Evolutionary conservation across 2,797 vertebrate species (phyloP), one percentile per base, ranked within the genome.

Genomic region (Myripristis jacobus): DNA sequence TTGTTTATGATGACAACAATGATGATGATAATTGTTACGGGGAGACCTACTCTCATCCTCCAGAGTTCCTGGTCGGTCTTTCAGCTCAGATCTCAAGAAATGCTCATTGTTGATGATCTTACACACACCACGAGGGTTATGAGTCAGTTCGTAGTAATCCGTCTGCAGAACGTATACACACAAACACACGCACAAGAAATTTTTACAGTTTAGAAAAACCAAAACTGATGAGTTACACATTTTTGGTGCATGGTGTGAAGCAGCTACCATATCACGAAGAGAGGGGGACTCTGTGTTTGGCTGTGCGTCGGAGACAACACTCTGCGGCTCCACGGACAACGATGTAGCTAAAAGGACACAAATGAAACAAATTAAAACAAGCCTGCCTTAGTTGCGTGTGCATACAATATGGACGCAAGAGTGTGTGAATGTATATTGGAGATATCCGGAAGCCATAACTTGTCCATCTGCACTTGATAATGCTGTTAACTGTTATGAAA

Each of bases 51-150:
- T 46, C 63, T 1, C 75, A 73, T 94, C 94, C 51, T 24, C 3
- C 0, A 56, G 0, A 5, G 88, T 88, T 58, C 93, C 94, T 8
- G 0, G 0, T 60, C 94, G 78, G 0, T 8, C 0, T 0, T 0
- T 1, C 29, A 91, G 7, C 0, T 0, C 0, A 0, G 0, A 0
- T 12, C 6, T 61, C 0, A 0, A 0, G 51, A 92, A 93, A 0
- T 0, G 0, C 52, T 90, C 79, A 15, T 91, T 93, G 84, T 84
- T 93, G 73, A 93, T 50, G 77, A 93, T 34, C 22, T 91, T 75
- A 92, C 87, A 86, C 79, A 91, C 47, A 89, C 96, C 91, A 90
- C 62, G 75, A 88, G 96, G 91, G 65, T 74, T 63, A 12, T 58
- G 76, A 11, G 0, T 80, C 71, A 94, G 18, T 1, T 0, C 0